Evolutionary conservation across 1,140 invertebrate genomes (phyloP).

Genomic region (Scylla paramamosain): DNA sequence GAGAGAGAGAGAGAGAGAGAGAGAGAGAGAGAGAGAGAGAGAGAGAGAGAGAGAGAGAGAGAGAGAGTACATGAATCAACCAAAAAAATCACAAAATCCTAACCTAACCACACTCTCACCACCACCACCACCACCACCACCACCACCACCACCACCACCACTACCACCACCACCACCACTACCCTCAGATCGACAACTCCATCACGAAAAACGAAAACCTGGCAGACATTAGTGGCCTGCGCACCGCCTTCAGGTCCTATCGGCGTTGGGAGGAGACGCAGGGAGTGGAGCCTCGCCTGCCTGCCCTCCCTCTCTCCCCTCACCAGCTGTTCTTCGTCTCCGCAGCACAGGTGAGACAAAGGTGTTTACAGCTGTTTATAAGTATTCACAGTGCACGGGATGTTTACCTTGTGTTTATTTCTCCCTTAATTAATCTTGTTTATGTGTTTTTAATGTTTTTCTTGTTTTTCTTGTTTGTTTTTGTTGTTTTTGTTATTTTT

Average conservation of each 20-base stretch:
- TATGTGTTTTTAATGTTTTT: too few relatives aligned
- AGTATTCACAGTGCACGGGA: too few relatives aligned
- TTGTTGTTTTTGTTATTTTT: too few relatives aligned
- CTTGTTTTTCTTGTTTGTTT: too few relatives aligned
- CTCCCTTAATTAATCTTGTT: too few relatives aligned
- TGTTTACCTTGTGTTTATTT: too few relatives aligned
- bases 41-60: too few relatives aligned
- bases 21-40: too few relatives aligned
- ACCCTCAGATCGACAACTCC: slow-evolving; percentile 50
- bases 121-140: neutral
- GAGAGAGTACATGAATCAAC: too few relatives aligned
- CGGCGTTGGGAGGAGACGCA: slow-evolving; percentile 23
- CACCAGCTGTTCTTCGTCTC: slow-evolving; percentile 66
- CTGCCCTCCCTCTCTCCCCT: slow-evolving; percentile 33
- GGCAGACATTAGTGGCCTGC: slow-evolving; percentile 47
- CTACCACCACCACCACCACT: neutral
- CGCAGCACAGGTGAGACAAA: slow-evolving; percentile 34
- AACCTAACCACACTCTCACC: too few relatives aligned
- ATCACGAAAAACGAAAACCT: slow-evolving; percentile 58
- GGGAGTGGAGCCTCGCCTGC: slow-evolving; percentile 28
- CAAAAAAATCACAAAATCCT: too few relatives aligned
- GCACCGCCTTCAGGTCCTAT: slow-evolving; percentile 29
- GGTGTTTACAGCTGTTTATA: neutral
- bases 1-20: too few relatives aligned
- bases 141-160: neutral